Base-by-base conservation (phyloP, 2,113 vertebrate species). In the Rhabdomys dilectus region DNA sequence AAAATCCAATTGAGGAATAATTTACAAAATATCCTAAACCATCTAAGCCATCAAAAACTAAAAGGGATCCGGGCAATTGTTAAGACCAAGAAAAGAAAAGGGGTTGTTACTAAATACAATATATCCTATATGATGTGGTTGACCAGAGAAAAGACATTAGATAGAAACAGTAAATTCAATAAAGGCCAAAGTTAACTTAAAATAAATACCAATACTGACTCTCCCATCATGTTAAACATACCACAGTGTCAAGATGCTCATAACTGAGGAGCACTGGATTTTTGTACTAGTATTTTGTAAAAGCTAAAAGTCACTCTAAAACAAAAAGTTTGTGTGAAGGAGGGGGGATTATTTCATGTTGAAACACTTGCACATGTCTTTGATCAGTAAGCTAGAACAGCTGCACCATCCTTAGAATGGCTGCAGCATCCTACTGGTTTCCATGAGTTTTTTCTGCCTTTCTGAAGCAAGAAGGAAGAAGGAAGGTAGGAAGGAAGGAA, bases 231-330 rank as follows among this genome's bases (percentile, higher is more conserved):
- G 60, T 81, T 13, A 86, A 62, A 75, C 36, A 3, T 26, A 21
- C 45, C 39, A 34, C 39, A 62, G 7, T 78, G 21, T 7, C 89
- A 90, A 95, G 48, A 89, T 53, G 70, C 53, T 78, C 92, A 84
- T n/a, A 70, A 51, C 26, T 53, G 4, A 13, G 11, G 17, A n/a
- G 26, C 58, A 64, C 17, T 42, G 34, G n/a, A 51, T 36, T 91
- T 70, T 29, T 81, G 12, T 39, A 42, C 6, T 75, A 24, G n/a
- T 12, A 26, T 68, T 86, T 64, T 77, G 88, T 87, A 7, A 72
- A 78, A 85, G 56, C 39, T 90, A 92, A 89, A 93, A 60, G n/a
- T 80, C n/a, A 80, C 29, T 53, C 48, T 36, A 53, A 85, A 94
- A 77, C 45, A 62, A 19, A 88, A 85, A 68, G 13, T 29, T 24